These are phyloP conservation scores for Heliconius charithonia DNA, from an alignment of 2,888 invertebrate genomes.

Conservation along the genomic window DNA sequence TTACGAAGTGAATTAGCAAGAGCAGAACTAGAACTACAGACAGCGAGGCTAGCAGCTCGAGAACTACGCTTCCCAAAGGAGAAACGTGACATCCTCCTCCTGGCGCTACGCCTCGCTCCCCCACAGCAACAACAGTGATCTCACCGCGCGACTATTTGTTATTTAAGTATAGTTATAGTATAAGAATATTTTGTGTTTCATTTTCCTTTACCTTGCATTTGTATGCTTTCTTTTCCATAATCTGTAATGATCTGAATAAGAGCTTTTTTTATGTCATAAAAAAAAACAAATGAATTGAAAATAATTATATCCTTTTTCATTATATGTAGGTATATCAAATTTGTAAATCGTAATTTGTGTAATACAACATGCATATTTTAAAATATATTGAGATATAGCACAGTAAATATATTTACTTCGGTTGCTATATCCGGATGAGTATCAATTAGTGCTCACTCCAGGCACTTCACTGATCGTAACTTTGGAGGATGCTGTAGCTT, in stretches of 20 bases:
- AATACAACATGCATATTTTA: neutral
- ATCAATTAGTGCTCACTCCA: slow-evolving; percentile 18
- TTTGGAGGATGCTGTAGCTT: slow-evolving; percentile 4
- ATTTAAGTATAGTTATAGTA: slow-evolving; percentile 75
- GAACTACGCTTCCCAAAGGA: slow-evolving; percentile 97
- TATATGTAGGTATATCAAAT: neutral
- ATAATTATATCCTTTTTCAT: neutral
- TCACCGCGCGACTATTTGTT: slow-evolving; percentile 67
- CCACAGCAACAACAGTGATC: slow-evolving; percentile 79
- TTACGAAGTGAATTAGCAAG: slow-evolving; percentile 91
- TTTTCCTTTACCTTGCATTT: slow-evolving; percentile 48
- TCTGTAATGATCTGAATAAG: neutral
- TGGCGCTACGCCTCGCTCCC: slow-evolving; percentile 92
- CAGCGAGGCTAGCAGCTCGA: slow-evolving; percentile 92
- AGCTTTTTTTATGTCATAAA: neutral
- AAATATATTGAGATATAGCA: neutral
- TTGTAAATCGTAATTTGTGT: slow-evolving; percentile 1
- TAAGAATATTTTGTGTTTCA: slow-evolving; percentile 66
- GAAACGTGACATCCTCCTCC: slow-evolving; percentile 95
- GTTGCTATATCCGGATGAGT: slow-evolving; percentile 9
- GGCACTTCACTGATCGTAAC: slow-evolving; percentile 1
- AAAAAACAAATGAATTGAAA: neutral
- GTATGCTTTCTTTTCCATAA: neutral
- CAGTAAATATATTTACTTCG: slow-evolving; percentile 4
- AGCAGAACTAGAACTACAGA: slow-evolving; percentile 93